A percentile compares a stretch with the other conserved stretches of the same genome.
phyloP scores from a whole-genome alignment of 1,140 invertebrate species.

The Cryptotermes secundus region DNA sequence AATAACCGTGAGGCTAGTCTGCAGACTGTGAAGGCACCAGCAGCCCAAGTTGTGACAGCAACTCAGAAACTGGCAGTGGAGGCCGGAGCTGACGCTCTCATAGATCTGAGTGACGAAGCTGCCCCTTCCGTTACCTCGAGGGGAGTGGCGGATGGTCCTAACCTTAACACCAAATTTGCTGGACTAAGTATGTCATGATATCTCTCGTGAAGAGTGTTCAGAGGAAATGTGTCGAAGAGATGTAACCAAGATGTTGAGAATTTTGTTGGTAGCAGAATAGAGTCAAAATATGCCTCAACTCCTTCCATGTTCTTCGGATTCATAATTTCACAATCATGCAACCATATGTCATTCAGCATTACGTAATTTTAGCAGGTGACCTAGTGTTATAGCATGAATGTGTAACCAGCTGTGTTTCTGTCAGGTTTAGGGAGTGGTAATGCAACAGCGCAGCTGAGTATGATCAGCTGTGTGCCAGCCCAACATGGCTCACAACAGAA shows the following conservation, averaged over 20 bases:
- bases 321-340: too few species aligned
- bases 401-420: not conserved
- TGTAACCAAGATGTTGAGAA: too few species aligned
- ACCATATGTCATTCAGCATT: too few species aligned
- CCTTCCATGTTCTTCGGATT: too few species aligned
- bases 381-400: not conserved
- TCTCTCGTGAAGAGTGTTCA: too few species aligned
- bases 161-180: constrained; percentile 39
- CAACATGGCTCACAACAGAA: constrained; percentile 43
- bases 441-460: constrained; percentile 44
- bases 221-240: too few species aligned
- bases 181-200: constrained; percentile 42
- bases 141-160: constrained; percentile 22
- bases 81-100: constrained; percentile 56
- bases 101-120: constrained; percentile 63
- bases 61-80: constrained; percentile 33
- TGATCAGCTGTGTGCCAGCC: constrained; percentile 44
- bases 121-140: constrained; percentile 33
- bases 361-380: too few species aligned
- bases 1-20: constrained; percentile 57
- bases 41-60: not conserved
- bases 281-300: too few species aligned
- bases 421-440: constrained; percentile 35
- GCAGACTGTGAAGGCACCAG: not conserved
- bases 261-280: too few species aligned